A percentile compares a stretch with the other conserved stretches of the same genome.
Evolutionary conservation across 2,113 vertebrate species (phyloP).

Genomic region (Nipponia nippon): DNA sequence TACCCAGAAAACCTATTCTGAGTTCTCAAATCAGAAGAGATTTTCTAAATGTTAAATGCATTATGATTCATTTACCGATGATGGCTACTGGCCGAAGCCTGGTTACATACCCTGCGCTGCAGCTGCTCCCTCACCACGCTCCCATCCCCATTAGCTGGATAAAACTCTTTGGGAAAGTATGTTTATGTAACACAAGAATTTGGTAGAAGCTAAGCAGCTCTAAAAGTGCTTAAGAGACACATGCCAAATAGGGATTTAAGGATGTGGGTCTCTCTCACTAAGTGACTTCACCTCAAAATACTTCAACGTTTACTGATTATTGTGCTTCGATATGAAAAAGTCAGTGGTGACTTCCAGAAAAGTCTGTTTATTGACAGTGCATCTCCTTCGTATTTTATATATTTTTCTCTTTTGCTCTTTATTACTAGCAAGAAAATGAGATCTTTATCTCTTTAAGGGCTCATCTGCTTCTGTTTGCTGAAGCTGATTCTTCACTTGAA

Average conservation of each 20-base stretch:
- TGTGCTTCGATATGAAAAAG: background rate
- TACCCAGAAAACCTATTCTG: background rate
- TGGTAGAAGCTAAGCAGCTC: slow-evolving; percentile 54
- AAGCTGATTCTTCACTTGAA: slow-evolving; percentile 37
- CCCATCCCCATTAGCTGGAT: slow-evolving; percentile 1
- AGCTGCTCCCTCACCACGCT: background rate
- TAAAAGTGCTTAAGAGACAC: slow-evolving; percentile 35
- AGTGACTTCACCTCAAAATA: background rate
- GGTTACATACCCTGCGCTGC: background rate
- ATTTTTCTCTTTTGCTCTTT: background rate
- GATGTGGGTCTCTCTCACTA: background rate
- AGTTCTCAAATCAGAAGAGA: background rate
- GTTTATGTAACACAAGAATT: slow-evolving; percentile 59
- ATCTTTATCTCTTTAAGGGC: slow-evolving; percentile 57
- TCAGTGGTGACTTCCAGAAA: background rate
- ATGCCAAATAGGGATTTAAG: slow-evolving; percentile 56
- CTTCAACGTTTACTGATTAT: background rate
- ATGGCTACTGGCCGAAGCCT: background rate
- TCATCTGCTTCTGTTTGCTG: slow-evolving; percentile 49
- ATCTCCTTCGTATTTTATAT: background rate
- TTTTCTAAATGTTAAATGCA: background rate
- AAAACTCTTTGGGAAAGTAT: slow-evolving; percentile 28
- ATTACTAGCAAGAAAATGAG: slow-evolving; percentile 10
- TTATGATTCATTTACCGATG: background rate
- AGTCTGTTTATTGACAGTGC: background rate